A percentile compares a stretch with the other conserved stretches of the same genome.
phyloP scores from a whole-genome alignment of 2,888 invertebrate species.

The Acanthococcus lagerstroemiae region DNA sequence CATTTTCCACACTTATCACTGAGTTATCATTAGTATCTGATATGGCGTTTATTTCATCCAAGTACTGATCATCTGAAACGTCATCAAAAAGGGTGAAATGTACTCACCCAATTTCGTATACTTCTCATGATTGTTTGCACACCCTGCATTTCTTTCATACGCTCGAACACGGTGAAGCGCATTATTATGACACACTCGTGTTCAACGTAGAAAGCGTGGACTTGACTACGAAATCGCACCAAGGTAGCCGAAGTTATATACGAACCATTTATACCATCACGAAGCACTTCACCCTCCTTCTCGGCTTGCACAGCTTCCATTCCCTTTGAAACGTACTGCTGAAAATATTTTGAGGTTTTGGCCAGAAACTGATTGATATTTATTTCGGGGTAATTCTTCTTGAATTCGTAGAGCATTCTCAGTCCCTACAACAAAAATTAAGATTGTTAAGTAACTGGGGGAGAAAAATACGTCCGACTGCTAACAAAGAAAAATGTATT shows the following conservation, averaged over 20 bases:
- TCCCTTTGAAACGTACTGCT: conserved; percentile 72
- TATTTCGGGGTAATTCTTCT: conserved; percentile 65
- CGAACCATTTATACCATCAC: too few relatives aligned
- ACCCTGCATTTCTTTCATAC: too few relatives aligned
- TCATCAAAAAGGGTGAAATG: background rate
- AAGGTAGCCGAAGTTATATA: too few relatives aligned
- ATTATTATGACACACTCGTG: too few relatives aligned
- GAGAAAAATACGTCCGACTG: background rate
- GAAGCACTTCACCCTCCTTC: conserved; percentile 13
- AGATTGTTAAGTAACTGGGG: background rate
- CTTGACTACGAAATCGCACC: too few relatives aligned
- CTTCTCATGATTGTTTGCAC: background rate
- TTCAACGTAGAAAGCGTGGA: too few relatives aligned
- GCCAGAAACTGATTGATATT: conserved; percentile 75
- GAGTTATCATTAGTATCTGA: conserved; percentile 13
- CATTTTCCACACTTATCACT: conserved; percentile 43
- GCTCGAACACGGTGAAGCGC: too few relatives aligned
- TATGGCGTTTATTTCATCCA: background rate
- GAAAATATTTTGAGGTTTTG: conserved; percentile 62
- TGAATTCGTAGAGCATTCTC: conserved; percentile 66
- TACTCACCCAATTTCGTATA: too few relatives aligned
- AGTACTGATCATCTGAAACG: background rate
- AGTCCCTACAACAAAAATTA: conserved; percentile 52
- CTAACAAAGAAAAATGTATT: background rate
- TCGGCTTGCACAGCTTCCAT: conserved; percentile 51